phyloP scores from a whole-genome alignment of 1,140 invertebrate genomes.

The Drepana arcuata region DNA sequence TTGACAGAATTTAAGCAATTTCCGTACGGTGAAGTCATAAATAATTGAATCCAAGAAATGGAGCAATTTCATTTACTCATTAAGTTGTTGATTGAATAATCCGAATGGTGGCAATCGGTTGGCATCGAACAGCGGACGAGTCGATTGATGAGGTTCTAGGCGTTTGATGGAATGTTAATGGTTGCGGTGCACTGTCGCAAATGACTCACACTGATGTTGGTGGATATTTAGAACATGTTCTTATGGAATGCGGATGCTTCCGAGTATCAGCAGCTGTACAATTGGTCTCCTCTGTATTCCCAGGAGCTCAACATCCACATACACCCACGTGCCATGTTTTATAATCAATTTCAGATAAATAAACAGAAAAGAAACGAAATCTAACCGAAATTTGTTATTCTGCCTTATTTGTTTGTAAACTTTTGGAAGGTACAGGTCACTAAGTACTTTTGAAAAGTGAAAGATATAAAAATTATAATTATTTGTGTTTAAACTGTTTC shows the following conservation, averaged over 20 bases:
- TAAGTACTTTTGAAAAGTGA: no score
- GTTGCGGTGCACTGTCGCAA: conserved; percentile 50
- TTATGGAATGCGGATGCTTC: conserved; percentile 55
- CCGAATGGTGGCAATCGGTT: conserved; percentile 24
- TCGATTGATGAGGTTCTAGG: conserved; percentile 26
- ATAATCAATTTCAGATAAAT: no score
- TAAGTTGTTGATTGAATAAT: conserved; percentile 29
- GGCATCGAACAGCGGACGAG: conserved; percentile 11
- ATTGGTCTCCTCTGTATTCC: no score
- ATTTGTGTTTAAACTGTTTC: no score
- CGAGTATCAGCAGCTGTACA: no score
- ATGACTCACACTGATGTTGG: conserved; percentile 43
- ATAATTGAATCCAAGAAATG: conserved; percentile 14
- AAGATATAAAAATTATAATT: no score
- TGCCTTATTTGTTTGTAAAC: no score
- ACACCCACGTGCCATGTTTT: no score
- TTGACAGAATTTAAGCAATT: conserved; percentile 8
- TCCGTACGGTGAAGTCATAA: conserved; percentile 8
- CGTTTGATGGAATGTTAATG: conserved; percentile 55
- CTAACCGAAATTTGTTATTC: no score
- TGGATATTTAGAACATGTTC: conserved; percentile 53
- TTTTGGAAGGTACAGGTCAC: no score
- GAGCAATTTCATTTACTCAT: conserved; percentile 27
- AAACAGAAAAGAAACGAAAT: no score
- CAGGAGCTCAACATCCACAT: no score